These are phyloP conservation scores for Olivierus martensii DNA, from an alignment of 1,140 invertebrate genomes.

Conservation along the genomic window DNA sequence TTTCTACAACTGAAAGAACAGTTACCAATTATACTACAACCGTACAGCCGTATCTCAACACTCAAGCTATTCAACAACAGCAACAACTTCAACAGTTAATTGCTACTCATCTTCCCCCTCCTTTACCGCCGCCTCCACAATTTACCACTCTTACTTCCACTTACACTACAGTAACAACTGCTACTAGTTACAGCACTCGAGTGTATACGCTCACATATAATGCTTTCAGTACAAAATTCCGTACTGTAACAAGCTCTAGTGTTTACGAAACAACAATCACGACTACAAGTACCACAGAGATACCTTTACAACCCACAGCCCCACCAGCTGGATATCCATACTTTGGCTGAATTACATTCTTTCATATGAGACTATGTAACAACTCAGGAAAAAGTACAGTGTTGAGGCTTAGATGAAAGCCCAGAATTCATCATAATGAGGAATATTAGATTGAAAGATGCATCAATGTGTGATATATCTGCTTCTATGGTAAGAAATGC, in stretches of 20 bases:
- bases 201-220: conserved; percentile 25
- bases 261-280: conserved; percentile 21
- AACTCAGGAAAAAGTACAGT: no score
- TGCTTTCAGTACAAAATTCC: conserved; percentile 23
- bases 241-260: conserved; percentile 23
- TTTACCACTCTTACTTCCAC: conserved; percentile 17
- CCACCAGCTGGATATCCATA: conserved; percentile 12
- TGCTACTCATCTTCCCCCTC: conserved; percentile 5
- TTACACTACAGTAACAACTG: conserved; percentile 21
- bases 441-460: no score
- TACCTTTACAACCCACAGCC: conserved; percentile 11
- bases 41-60: conserved; percentile 19
- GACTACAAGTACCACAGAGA: conserved; percentile 10
- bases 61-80: conserved; percentile 15
- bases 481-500: no score
- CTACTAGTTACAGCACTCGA: conserved; percentile 19
- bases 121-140: conserved; percentile 8
- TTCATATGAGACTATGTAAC: no score
- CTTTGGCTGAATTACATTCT: conserved; percentile 8
- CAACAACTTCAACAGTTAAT: conserved; percentile 14
- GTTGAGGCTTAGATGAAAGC: no score
- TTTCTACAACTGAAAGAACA: conserved; percentile 17
- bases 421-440: no score
- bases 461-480: no score
- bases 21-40: conserved; percentile 23